Evolutionary conservation across 2,888 invertebrate genomes (phyloP).

Genomic region (Lottia scabra): DNA sequence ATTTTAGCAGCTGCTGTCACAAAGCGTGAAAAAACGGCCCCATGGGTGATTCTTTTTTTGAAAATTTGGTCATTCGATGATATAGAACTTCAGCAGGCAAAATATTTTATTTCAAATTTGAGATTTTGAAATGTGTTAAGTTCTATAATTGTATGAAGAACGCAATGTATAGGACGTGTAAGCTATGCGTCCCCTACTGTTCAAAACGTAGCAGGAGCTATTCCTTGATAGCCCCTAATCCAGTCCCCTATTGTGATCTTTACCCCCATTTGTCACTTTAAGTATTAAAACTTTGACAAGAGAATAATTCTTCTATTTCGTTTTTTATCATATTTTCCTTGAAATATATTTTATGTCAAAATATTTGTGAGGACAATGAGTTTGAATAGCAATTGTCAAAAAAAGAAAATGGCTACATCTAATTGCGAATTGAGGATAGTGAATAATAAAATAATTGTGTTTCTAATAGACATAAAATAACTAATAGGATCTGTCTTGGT

Average conservation of each 20-base stretch:
- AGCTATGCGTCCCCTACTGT: not conserved
- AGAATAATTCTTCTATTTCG: not conserved
- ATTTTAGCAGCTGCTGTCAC: not conserved
- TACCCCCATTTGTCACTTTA: not conserved
- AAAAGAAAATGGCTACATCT: too few species aligned
- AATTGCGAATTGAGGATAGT: too few species aligned
- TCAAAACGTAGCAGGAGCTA: not conserved
- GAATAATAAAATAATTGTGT: too few species aligned
- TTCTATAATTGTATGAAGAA: too few species aligned
- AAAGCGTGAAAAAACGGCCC: not conserved
- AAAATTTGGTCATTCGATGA: not conserved
- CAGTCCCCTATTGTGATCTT: not conserved
- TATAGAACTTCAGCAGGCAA: too few species aligned
- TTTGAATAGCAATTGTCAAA: too few species aligned
- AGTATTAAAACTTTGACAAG: not conserved
- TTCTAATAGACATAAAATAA: too few species aligned
- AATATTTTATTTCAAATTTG: too few species aligned
- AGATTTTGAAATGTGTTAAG: too few species aligned
- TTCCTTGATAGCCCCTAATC: not conserved
- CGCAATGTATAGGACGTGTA: too few species aligned
- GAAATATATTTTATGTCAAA: constrained; percentile 4
- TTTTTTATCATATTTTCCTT: not conserved
- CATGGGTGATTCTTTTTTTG: not conserved
- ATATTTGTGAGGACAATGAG: not conserved
- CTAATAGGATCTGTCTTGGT: too few species aligned